phyloP scores from a whole-genome alignment of 1,140 invertebrate species.

The Bactericera cockerelli region DNA sequence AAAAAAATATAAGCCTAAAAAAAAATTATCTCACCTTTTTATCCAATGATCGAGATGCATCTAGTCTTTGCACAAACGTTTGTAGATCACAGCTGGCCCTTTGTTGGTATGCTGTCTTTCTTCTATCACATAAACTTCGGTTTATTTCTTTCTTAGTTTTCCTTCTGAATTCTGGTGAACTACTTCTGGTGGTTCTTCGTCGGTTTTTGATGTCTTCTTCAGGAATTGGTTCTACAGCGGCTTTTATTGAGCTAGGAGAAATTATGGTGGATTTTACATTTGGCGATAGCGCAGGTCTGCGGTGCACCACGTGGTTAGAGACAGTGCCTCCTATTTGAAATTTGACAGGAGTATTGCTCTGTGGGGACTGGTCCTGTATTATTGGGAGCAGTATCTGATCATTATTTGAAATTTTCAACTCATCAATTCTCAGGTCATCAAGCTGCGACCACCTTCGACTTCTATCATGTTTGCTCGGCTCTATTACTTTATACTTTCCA shows the following conservation, averaged over 20 bases:
- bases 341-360: background rate
- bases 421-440: constrained; percentile 11
- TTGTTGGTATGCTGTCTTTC: background rate
- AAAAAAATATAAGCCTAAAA: too few species aligned
- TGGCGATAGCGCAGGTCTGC: background rate
- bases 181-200: background rate
- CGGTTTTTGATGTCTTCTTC: constrained; percentile 1
- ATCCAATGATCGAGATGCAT: background rate
- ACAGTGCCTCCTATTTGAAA: constrained; percentile 8
- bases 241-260: background rate
- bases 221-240: background rate
- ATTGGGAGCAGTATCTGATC: background rate
- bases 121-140: constrained; percentile 8
- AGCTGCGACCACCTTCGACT: constrained; percentile 22
- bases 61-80: background rate
- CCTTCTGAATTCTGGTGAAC: constrained; percentile 3
- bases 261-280: background rate
- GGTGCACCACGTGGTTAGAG: background rate
- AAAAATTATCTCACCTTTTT: background rate
- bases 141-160: background rate
- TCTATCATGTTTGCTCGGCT: background rate
- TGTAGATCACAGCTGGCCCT: constrained; percentile 4
- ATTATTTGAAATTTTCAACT: constrained; percentile 2
- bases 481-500: background rate
- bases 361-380: too few species aligned